Conservation (phyloP, 2,888 invertebrate genomes). For the Xestia rhomboidea region DNA sequence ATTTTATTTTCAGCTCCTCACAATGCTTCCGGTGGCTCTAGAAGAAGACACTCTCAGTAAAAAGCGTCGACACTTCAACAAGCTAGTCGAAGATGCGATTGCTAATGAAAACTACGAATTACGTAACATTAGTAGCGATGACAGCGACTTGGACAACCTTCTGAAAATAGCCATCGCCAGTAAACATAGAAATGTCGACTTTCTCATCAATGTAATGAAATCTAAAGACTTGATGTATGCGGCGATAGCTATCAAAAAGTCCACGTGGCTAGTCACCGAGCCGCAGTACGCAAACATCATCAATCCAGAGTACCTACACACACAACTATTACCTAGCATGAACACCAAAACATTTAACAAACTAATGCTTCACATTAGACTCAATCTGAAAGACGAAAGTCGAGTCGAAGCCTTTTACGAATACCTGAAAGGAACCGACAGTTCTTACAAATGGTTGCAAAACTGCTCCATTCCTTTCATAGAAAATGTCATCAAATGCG, state of each 20-base stretch:
- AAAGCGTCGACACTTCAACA: conserved; percentile 76
- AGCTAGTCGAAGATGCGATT: conserved; percentile 70
- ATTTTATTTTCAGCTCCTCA: conserved; percentile 26
- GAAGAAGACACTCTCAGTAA: conserved; percentile 72
- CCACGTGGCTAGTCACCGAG: conserved; percentile 81
- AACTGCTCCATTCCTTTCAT: conserved; percentile 78
- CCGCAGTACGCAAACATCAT: conserved; percentile 78
- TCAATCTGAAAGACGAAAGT: conserved; percentile 76
- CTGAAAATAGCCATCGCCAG: conserved; percentile 81
- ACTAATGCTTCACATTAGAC: conserved; percentile 77
- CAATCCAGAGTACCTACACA: conserved; percentile 79
- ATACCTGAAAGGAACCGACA: conserved; percentile 70
- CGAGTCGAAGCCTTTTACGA: conserved; percentile 81
- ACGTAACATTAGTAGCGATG: conserved; percentile 65
- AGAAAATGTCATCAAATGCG: conserved; percentile 71
- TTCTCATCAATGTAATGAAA: conserved; percentile 77
- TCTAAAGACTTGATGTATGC: conserved; percentile 81
- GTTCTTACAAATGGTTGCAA: conserved; percentile 80
- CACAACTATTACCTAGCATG: conserved; percentile 79
- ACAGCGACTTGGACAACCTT: conserved; percentile 76
- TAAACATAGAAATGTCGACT: conserved; percentile 74
- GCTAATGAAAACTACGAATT: conserved; percentile 58
- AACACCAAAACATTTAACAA: conserved; percentile 78
- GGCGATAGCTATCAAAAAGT: conserved; percentile 79
- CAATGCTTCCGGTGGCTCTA: conserved; percentile 68